Evolutionary conservation across 1,140 invertebrate species (phyloP), one percentile per base, ranked within the genome.

Genomic region (Bombus impatiens): DNA sequence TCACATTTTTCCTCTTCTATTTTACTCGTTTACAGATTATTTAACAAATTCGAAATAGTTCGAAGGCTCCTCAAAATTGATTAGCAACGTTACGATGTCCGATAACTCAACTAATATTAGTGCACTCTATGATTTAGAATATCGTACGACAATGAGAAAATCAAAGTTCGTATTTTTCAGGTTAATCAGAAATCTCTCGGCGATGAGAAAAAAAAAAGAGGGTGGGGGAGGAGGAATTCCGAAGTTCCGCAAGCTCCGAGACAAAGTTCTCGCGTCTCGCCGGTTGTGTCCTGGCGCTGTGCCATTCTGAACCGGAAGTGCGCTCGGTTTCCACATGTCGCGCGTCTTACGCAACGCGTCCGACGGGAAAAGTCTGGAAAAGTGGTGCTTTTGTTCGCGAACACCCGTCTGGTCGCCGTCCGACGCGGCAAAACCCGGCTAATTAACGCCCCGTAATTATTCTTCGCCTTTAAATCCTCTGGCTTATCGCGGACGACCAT

Each of bases 371-470:
- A 57, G 32, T 62, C 53, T 78, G 87, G 81, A 59, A 89, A 74
- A 87, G 67, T 22, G 70, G 72, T 77, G 44, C 57, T 62, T 82
- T 74, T 68, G 82, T 75, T 59, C 44, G 82, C 35, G 35, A 37
- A 32, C 47, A 47, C 86, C 42, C 82, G 62, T 28, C 35, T 77
- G 76, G 37, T 40, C 59, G 74, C 40, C 84, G 75, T 47, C 70
- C 75, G 77, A 77, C 87, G 86, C 75, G 88, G 86, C 86, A 78
- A 82, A 89, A 86, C 47, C 62, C 42, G 13, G 53, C 75, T 89
- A 89, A 89, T 89, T 89, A 89, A 65, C 78, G 78, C 80, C 37
- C 15, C 44, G 82, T 82, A 78, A 88, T 89, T 88, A 88, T 79
- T 75, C 67, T 76, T 85, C 78, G 78, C 47, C n/a, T 42, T 72